Evolutionary conservation across 1,140 invertebrate genomes (phyloP), one percentile per base, ranked within the genome.

Genomic region (Penaeus vannamei): DNA sequence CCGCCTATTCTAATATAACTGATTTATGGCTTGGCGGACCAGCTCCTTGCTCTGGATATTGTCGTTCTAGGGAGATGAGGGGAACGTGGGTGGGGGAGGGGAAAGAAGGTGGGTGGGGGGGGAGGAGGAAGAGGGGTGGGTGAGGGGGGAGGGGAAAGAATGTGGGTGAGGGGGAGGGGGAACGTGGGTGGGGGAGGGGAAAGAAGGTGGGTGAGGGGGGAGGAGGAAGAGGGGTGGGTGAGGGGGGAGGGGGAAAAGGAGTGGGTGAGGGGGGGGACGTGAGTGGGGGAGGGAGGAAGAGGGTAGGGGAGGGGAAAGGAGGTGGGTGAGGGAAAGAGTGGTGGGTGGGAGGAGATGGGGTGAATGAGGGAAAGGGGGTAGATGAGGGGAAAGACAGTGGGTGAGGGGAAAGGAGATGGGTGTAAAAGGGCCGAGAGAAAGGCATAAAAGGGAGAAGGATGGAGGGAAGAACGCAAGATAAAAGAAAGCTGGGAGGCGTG

Each of bases 1-100:
- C 84, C 84, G 23, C n/a, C 66, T 59, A 60, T 60, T 85, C 84
- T 85, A 85, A 85, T 85, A 85, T 85, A 85, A 76, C 59, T 85
- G 84, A 85, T 85, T 85, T 85, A 85, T 85, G 84, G 72, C 84
- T 61, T 26, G 64, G 66, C 83, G 66, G 62, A 53, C 64, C 83
- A 23, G 29, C 61, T 29, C 42, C 84, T 85, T 46, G 53, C 46
- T 85, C 42, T 22, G 23, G 79, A 81, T 81, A 81, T 81, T 81
- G 79, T 81, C 79, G 46, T 81, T 81, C 60, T 59, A n/a, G 29
- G 46, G 79, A 59, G 80, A 32, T 29, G n/a, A 20, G 59, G 23
- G 59, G 53, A 59, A 59, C 26, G 80, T 8, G 80, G 20, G 80
- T 26, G 53, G 26, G 53, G 29, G 53, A 61, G 80, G n/a, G 53